phyloP scores from a whole-genome alignment of 1,140 invertebrate genomes.

The Magallana ariakensis region DNA sequence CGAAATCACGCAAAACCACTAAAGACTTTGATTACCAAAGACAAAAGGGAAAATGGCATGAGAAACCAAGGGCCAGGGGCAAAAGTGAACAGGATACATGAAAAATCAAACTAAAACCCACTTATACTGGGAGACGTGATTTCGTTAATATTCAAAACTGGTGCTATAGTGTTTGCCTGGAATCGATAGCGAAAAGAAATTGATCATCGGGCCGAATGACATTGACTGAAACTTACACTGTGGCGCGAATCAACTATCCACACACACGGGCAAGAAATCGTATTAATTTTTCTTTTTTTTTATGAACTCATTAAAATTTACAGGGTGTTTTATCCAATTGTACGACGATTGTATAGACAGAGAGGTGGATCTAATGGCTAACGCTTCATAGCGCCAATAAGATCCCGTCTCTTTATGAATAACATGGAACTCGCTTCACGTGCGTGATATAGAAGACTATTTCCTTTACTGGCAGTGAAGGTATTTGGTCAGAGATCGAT shows the following conservation, averaged over 20 bases:
- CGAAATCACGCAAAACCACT: background rate
- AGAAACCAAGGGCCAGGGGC: slow-evolving; percentile 7
- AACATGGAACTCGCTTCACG: slow-evolving; percentile 6
- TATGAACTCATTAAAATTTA: background rate
- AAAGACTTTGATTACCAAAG: background rate
- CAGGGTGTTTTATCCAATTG: background rate
- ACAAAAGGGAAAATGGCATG: slow-evolving; percentile 18
- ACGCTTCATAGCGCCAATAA: slow-evolving; percentile 5
- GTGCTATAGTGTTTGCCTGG: slow-evolving; percentile 29
- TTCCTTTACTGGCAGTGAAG: slow-evolving; percentile 8
- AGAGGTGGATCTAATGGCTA: background rate
- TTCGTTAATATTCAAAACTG: slow-evolving; percentile 36
- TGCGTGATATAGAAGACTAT: slow-evolving; percentile 25
- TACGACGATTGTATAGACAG: background rate
- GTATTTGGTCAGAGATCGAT: slow-evolving; percentile 38
- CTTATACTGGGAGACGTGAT: slow-evolving; percentile 9
- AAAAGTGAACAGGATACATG: slow-evolving; percentile 22
- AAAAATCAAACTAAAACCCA: slow-evolving; percentile 28
- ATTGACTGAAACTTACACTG: slow-evolving; percentile 29
- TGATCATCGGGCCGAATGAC: slow-evolving; percentile 26
- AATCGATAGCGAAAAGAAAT: slow-evolving; percentile 37
- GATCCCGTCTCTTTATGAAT: slow-evolving; percentile 22
- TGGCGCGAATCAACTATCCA: background rate
- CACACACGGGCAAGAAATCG: background rate
- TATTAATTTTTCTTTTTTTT: slow-evolving; percentile 6